Base-by-base conservation (phyloP, 1,140 invertebrate species). In the Mactra quadrangularis region DNA sequence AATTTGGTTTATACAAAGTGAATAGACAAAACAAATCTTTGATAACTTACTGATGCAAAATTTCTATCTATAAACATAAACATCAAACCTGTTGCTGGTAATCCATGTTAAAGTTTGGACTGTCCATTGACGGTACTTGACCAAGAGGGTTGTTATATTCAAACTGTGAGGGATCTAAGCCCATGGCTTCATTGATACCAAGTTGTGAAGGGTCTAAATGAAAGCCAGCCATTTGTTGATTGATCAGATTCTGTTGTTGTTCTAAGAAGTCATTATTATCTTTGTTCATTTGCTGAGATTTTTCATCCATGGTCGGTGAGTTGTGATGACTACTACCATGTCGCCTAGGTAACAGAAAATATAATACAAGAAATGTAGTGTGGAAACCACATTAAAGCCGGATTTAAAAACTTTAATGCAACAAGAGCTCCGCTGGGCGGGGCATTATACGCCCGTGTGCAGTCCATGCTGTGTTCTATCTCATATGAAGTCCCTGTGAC, bases 261-360 rank as follows among this genome's bases (percentile, higher is more conserved):
- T 89, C 88, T 41, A 88, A 70, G 45, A 88, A 88, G 55, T 89
- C 89, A 17, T 45, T 71, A 31, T 47, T 57, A 62, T 60, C 81
- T 59, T 85, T 57, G 57, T 71, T 35, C 71, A 87, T 86, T 2
- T 77, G 81, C 2, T 78, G 47, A 95, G 95, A 72, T 94, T 95
- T 93, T 83, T 97, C 96, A 87, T 97, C 97, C 91, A 97, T 96
- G 13, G 96, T 96, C 3, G 97, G 97, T 11, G 97, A 97, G 27
- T 96, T 97, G 91, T 98, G 97, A 88, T 96, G 95, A 86, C 97
- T 98, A n/a, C 97, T 96, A 6, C 96, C 41, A 55, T 55, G 81
- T 25, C 84, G 68, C 41, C 84, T 82, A 52, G 25, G 53, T 53
- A 66, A 62, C 45, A 76, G 17, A 47, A n/a, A 50, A 59, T 29